These are phyloP conservation scores for Trichoplusia ni DNA, from an alignment of 1,140 invertebrate species.

Conservation along the genomic window DNA sequence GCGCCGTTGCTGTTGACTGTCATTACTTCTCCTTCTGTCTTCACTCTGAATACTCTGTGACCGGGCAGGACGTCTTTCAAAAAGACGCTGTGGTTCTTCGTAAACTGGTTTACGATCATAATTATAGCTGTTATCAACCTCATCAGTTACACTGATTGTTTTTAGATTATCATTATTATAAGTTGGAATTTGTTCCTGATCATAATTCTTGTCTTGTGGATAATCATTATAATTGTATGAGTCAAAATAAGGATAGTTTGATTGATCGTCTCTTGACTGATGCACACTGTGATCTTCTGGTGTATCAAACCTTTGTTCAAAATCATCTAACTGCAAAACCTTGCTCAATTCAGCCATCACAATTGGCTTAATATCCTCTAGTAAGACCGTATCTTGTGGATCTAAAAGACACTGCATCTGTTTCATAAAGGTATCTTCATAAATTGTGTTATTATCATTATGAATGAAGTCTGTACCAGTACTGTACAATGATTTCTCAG, in stretches of 20 bases:
- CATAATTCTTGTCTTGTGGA: slow-evolving; percentile 29
- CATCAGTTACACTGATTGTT: neutral
- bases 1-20: slow-evolving; percentile 41
- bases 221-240: slow-evolving; percentile 44
- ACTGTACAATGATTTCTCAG: slow-evolving; percentile 69
- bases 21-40: slow-evolving; percentile 35
- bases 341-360: slow-evolving; percentile 73
- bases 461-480: slow-evolving; percentile 66
- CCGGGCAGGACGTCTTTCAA: slow-evolving; percentile 52
- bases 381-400: slow-evolving; percentile 71
- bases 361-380: slow-evolving; percentile 76
- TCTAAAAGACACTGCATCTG: slow-evolving; percentile 77
- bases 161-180: slow-evolving; percentile 8
- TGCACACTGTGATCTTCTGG: slow-evolving; percentile 39
- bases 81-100: slow-evolving; percentile 43
- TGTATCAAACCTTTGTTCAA: slow-evolving; percentile 38
- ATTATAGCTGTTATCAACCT: neutral
- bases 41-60: slow-evolving; percentile 46
- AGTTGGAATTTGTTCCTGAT: slow-evolving; percentile 19
- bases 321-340: slow-evolving; percentile 65
- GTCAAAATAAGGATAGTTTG: slow-evolving; percentile 39
- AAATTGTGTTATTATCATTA: slow-evolving; percentile 73
- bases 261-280: slow-evolving; percentile 33
- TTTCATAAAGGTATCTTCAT: slow-evolving; percentile 78
- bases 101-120: neutral